Conservation (phyloP, 2,113 vertebrate species). For the Lipotes vexillifer region DNA sequence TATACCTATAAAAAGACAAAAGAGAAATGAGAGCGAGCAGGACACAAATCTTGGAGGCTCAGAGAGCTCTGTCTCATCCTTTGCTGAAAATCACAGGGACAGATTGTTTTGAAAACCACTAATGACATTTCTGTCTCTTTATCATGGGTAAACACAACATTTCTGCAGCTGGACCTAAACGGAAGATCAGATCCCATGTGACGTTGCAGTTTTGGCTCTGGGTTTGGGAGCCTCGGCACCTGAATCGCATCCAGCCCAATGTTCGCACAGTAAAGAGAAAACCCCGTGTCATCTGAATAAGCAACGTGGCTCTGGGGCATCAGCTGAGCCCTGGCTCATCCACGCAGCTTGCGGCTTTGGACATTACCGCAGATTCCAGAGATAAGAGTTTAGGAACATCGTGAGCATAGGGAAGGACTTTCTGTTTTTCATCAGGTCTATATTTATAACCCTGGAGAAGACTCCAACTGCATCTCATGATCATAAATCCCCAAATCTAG, state of each 20-base stretch:
- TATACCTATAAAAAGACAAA: constrained; percentile 63
- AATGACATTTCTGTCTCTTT: constrained; percentile 74
- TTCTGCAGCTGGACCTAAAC: constrained; percentile 65
- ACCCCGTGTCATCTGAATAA: not conserved
- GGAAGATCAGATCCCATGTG: constrained; percentile 67
- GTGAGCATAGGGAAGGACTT: not conserved
- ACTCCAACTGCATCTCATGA: not conserved
- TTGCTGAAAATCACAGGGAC: constrained; percentile 51
- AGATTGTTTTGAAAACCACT: constrained; percentile 60
- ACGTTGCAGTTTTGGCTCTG: constrained; percentile 59
- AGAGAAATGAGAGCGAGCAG: constrained; percentile 7
- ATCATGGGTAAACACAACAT: constrained; percentile 75
- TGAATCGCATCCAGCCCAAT: not conserved
- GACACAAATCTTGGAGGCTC: constrained; percentile 57
- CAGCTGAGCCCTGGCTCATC: rapidly evolving
- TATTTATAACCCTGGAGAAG: not conserved
- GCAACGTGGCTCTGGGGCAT: rapidly evolving
- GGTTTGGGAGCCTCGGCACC: constrained; percentile 50
- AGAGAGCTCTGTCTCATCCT: constrained; percentile 27
- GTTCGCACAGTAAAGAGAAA: not conserved
- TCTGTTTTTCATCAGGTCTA: not conserved
- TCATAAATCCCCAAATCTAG: not conserved
- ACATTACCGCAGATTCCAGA: not conserved
- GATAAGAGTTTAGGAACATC: not conserved
- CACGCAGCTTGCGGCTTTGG: rapidly evolving